A percentile compares a stretch with the other conserved stretches of the same genome.
phyloP scores from a whole-genome alignment of 2,888 invertebrate genomes.

The Zhuqinia jingwanae region DNA sequence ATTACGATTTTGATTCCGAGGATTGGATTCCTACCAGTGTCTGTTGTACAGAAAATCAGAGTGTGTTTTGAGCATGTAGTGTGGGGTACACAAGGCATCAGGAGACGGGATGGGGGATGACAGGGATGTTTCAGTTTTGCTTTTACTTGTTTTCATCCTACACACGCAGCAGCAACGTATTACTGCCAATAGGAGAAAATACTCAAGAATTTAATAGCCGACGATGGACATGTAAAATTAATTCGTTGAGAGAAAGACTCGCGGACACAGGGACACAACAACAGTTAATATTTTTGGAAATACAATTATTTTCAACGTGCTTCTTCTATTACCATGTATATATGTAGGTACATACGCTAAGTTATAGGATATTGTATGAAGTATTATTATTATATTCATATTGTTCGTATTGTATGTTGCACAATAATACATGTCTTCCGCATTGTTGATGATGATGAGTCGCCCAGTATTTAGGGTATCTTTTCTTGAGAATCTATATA shows the following conservation, averaged over 20 bases:
- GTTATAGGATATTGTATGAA: background rate
- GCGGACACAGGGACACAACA: conserved; percentile 22
- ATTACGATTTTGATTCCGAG: too few relatives aligned
- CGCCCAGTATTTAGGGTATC: too few relatives aligned
- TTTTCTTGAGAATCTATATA: conserved; percentile 38
- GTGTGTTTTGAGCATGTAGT: too few relatives aligned
- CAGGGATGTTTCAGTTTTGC: too few relatives aligned
- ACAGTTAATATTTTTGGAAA: conserved; percentile 42
- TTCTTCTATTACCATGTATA: background rate
- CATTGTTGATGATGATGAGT: too few relatives aligned
- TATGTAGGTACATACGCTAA: background rate
- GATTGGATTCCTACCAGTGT: too few relatives aligned
- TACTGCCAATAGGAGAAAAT: conserved; percentile 14
- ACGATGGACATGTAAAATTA: conserved; percentile 14
- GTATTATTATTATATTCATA: too few relatives aligned
- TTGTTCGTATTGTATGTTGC: too few relatives aligned
- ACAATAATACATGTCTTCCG: conserved; percentile 7
- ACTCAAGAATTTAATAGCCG: background rate
- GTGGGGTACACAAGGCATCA: too few relatives aligned
- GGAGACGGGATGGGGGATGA: too few relatives aligned
- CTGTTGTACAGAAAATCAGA: too few relatives aligned
- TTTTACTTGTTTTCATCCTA: too few relatives aligned
- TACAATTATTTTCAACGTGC: background rate
- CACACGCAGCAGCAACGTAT: conserved; percentile 1
- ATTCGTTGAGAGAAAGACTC: conserved; percentile 1